Percentiles rank a stretch among this genome's conserved stretches.
These are phyloP conservation scores for Bagarius yarrelli DNA, from an alignment of 2,113 vertebrate species.

Conservation along the genomic window DNA sequence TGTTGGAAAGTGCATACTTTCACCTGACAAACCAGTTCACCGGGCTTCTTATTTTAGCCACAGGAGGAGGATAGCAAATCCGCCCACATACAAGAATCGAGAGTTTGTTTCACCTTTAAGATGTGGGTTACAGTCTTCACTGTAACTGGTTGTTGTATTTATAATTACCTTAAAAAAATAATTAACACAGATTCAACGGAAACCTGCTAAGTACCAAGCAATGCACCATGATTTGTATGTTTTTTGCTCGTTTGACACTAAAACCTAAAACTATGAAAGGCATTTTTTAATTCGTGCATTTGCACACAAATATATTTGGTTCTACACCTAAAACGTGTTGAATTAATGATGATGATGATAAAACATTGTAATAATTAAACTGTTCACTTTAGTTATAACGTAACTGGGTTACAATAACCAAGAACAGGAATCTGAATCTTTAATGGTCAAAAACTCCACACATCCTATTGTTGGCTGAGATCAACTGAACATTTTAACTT, in stretches of 20 bases:
- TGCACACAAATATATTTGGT: no score
- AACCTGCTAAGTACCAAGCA: neutral
- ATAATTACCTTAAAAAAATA: neutral
- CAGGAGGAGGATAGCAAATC: neutral
- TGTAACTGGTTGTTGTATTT: neutral
- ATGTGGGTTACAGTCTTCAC: neutral
- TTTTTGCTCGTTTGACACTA: neutral
- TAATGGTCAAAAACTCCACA: no score
- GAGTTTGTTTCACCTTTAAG: neutral
- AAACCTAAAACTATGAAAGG: neutral
- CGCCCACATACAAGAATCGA: neutral
- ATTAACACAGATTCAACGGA: no score
- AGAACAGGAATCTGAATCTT: no score
- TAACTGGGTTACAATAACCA: no score
- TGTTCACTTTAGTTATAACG: no score
- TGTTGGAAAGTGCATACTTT: neutral
- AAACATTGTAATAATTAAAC: no score
- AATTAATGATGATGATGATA: no score
- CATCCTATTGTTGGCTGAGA: no score
- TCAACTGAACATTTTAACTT: no score
- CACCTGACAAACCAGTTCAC: conserved; percentile 22
- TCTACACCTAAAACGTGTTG: no score
- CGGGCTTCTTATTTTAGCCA: neutral
- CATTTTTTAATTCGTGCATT: no score
- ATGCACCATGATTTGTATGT: neutral